These are phyloP conservation scores for Drosophila mimetica DNA, from an alignment of 2,888 invertebrate genomes.

Conservation along the genomic window DNA sequence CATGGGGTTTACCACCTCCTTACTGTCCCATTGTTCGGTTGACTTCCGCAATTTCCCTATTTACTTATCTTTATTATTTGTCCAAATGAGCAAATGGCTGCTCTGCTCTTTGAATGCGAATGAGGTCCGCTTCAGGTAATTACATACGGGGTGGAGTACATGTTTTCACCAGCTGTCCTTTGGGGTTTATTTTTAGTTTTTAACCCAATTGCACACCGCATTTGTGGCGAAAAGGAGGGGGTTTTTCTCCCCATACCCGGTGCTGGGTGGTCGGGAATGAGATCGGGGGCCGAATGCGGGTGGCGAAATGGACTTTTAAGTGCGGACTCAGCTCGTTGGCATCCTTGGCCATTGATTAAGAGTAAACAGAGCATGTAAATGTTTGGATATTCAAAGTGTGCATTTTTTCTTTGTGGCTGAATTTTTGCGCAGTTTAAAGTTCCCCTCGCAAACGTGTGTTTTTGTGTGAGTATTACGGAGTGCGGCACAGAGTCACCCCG, in stretches of 20 bases:
- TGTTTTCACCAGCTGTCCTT: constrained; percentile 9
- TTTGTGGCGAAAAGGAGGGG: constrained; percentile 3
- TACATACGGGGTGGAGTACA: constrained; percentile 20
- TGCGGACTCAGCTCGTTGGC: constrained; percentile 47
- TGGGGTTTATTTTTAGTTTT: constrained; percentile 39
- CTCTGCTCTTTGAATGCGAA: constrained; percentile 25
- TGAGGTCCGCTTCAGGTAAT: constrained; percentile 38
- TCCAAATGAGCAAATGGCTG: constrained; percentile 37
- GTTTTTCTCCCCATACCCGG: neutral
- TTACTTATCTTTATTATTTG: constrained; percentile 34
- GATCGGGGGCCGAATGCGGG: constrained; percentile 46
- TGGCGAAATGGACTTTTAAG: constrained; percentile 44
- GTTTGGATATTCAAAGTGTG: constrained; percentile 66
- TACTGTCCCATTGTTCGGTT: constrained; percentile 23
- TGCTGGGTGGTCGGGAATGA: neutral
- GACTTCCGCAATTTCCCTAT: constrained; percentile 30
- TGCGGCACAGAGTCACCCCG: constrained; percentile 24
- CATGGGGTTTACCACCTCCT: constrained; percentile 5
- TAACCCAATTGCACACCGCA: constrained; percentile 21
- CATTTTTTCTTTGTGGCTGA: constrained; percentile 39
- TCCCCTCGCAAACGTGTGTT: constrained; percentile 1
- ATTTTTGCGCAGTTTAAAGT: constrained; percentile 46
- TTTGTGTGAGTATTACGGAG: constrained; percentile 7
- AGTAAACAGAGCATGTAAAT: constrained; percentile 78
- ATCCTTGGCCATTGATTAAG: constrained; percentile 75